Percentiles rank a stretch among this genome's conserved stretches.
Evolutionary conservation across 2,888 invertebrate genomes (phyloP).

Genomic region (Orthonevra nobilis): DNA sequence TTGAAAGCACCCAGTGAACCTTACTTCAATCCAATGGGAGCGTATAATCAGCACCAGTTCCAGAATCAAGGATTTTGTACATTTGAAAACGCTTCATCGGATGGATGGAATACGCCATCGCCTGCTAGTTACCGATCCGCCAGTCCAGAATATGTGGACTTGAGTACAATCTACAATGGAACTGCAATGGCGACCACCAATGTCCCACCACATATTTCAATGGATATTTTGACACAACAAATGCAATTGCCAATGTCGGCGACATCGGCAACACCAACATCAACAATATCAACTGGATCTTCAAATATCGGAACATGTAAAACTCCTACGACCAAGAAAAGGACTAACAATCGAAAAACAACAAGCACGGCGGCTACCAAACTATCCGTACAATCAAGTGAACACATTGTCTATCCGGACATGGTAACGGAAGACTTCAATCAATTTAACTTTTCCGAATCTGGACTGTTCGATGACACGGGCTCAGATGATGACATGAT

Average conservation of each 20-base stretch:
- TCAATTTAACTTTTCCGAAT: conserved; percentile 77
- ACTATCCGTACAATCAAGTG: conserved; percentile 51
- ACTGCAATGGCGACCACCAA: conserved; percentile 40
- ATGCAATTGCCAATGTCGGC: conserved; percentile 53
- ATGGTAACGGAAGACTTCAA: conserved; percentile 74
- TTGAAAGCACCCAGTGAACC: conserved; percentile 75
- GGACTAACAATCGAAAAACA: conserved; percentile 75
- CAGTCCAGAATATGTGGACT: conserved; percentile 79
- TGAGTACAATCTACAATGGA: conserved; percentile 77
- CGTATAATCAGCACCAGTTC: conserved; percentile 73
- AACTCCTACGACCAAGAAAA: conserved; percentile 74
- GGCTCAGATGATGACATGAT: conserved; percentile 77
- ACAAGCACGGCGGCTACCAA: conserved; percentile 26
- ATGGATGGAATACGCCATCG: conserved; percentile 80
- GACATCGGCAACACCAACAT: background rate
- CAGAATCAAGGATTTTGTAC: conserved; percentile 77
- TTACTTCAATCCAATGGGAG: conserved; percentile 79
- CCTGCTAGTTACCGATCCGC: conserved; percentile 80
- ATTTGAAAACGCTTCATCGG: conserved; percentile 79
- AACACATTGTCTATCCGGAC: conserved; percentile 49
- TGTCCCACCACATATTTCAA: conserved; percentile 28
- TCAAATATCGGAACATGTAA: conserved; percentile 78
- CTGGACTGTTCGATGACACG: conserved; percentile 77
- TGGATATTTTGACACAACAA: conserved; percentile 56
- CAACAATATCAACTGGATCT: conserved; percentile 73